Base-by-base conservation (phyloP, 2,113 vertebrate genomes). In the Chaetodon auriga region DNA sequence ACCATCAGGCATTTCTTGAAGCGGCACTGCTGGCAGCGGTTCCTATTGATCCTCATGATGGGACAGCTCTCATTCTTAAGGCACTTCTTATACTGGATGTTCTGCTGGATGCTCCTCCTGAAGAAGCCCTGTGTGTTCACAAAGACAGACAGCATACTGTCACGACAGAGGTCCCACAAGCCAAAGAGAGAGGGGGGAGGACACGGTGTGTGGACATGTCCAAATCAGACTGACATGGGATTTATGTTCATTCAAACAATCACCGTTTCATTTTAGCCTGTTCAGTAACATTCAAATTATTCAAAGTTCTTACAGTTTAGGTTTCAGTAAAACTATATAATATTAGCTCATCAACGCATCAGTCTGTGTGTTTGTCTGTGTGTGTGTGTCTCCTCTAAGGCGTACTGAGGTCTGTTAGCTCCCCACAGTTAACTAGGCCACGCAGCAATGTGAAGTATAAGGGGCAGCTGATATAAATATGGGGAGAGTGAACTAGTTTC, bases 81-180 rank as follows among this genome's bases (percentile, higher is more conserved):
- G 96, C 98, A 99, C 94, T 98, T 99, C 95, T 98, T 99, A 68
- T 99, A 99, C 78, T 99, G 97, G 93, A 99, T 99, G 92, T 99
- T 99, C 92, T 99, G 98, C 78, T 99, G 98, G 94, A 99, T 99
- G 93, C 97, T 99, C 94, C 98, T 96, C 91, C 98, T 94, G 91
- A 99, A 99, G 93, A 99, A 99, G 46, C 97, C 98, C 98, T 99
- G 86, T 1, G 82, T 12, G 58, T 38, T 12, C 46, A 46, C 36
- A 62, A 5, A 77, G 14, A 81, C 18, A 48, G 57, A 58, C n/a
- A 0, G 49, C 53, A 30, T n/a, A 3, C 8, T 15, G 45, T 65
- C n/a, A 76, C 0, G 35, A 65, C 75, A 54, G 14, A n/a, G 0
- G 36, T 35, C 7, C 23, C 16, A 21, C 15, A n/a, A 0, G 48